Evolutionary conservation across 2,113 vertebrate genomes (phyloP).

Genomic region (Passer montanus): DNA sequence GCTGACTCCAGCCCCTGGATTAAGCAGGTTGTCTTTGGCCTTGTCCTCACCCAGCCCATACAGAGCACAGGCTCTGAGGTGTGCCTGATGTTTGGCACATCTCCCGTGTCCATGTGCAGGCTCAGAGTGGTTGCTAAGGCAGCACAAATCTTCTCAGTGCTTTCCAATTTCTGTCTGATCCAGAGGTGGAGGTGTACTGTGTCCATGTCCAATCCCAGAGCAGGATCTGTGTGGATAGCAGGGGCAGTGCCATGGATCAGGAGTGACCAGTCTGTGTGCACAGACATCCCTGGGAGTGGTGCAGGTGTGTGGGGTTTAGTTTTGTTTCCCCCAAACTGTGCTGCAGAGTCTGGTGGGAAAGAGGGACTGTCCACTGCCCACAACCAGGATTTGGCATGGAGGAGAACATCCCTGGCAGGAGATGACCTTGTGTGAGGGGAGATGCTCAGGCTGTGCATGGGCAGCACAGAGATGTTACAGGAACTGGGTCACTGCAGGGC

Average conservation of each 20-base stretch:
- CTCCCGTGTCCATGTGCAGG: rapidly evolving
- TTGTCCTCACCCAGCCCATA: not conserved
- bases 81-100: not conserved
- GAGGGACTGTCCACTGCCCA: not conserved
- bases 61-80: rapidly evolving
- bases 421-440: not conserved
- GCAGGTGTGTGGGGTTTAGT: not conserved
- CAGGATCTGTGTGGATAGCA: not conserved
- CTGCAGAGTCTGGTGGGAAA: not conserved
- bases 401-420: not conserved
- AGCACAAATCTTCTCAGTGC: not conserved
- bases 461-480: not conserved
- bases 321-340: not conserved
- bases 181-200: not conserved
- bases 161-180: not conserved
- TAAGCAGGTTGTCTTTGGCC: not conserved
- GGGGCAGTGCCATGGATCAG: rapidly evolving
- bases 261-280: not conserved
- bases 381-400: rapidly evolving
- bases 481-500: not conserved
- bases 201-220: not conserved
- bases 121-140: not conserved
- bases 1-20: not conserved
- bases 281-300: not conserved
- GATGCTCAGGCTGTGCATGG: not conserved